Percentiles rank a stretch among this genome's conserved stretches.
phyloP scores from a whole-genome alignment of 1,140 invertebrate genomes.

The Trichonephila inaurata region DNA sequence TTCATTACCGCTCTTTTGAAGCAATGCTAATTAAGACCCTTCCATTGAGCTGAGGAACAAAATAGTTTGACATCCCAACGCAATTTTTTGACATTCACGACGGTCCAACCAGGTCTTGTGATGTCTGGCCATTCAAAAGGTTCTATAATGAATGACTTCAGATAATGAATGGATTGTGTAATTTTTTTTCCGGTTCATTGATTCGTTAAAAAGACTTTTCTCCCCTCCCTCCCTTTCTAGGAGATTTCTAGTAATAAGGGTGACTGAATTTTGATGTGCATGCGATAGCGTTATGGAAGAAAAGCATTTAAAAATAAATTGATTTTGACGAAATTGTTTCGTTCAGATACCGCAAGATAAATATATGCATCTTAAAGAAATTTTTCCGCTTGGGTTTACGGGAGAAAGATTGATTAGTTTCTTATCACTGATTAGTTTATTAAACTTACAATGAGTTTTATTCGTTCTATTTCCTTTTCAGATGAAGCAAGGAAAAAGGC shows the following conservation, averaged over 20 bases:
- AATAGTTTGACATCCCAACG: constrained; percentile 43
- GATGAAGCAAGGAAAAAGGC: too few relatives aligned
- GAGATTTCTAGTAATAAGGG: neutral
- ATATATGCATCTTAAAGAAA: neutral
- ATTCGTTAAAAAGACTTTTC: neutral
- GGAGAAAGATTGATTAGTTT: neutral
- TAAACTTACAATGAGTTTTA: neutral
- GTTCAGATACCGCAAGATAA: neutral
- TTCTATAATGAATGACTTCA: constrained; percentile 22
- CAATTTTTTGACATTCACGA: constrained; percentile 34
- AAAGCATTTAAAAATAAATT: constrained; percentile 32
- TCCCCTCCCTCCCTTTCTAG: neutral
- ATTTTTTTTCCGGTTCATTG: constrained; percentile 17
- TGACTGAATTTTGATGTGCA: neutral
- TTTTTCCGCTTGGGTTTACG: neutral
- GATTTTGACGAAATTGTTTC: neutral
- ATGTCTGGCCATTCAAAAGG: constrained; percentile 5
- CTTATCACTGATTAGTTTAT: neutral
- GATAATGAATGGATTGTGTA: constrained; percentile 41
- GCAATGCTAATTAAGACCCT: constrained; percentile 48
- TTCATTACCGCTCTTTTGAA: constrained; percentile 48
- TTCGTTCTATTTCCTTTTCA: neutral
- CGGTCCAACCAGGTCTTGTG: neutral
- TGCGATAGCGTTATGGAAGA: neutral
- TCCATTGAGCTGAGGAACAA: constrained; percentile 32